Evolutionary conservation across 2,797 vertebrate genomes (phyloP), one percentile per base, ranked within the genome.

Genomic region (Rhinichthys osculus): DNA sequence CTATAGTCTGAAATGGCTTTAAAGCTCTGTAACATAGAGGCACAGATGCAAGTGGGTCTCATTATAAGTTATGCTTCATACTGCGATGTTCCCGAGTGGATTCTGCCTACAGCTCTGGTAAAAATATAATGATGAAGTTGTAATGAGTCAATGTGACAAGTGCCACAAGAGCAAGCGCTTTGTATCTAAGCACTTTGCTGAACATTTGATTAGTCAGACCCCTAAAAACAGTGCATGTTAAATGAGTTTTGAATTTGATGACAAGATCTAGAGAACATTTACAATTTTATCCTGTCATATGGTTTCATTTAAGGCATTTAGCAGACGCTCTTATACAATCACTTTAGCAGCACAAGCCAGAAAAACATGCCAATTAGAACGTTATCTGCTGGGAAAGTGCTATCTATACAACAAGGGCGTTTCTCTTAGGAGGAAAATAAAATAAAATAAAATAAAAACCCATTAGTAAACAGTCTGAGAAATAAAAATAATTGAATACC

Each of bases 1-100:
- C 78, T 83, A 70, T 62, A 69, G 70, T 62, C 27, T 78, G 84
- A 88, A 88, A 79, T 72, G 72, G 67, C 50, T 87, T 84, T 83
- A 80, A 54, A 73, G 78, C 69, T 81, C 42, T 64, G 30, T 67
- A 87, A 78, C 81, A 82, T 44, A 54, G 33, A 54, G 52, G 16
- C 71, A n/a, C 44, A 72, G 50, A 66, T 35, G 47, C 62, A 44
- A 80, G 27, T 7, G 9, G 69, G 52, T 73, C 73, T 79, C 57
- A 73, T 74, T 72, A 74, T 62, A 73, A 89, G 21, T 78, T 54
- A 23, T 77, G 54, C 40, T 87, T 85, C 50, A 78, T 70, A 82
- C 52, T 67, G 35, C 17, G 3, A 72, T 44, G 54, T 27, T 79
- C 54, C 73, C 44, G 33, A 50, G 72, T 50, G 76, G 13, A 44